Evolutionary conservation across 2,888 invertebrate species (phyloP).

Genomic region (Augochlorella aurata): DNA sequence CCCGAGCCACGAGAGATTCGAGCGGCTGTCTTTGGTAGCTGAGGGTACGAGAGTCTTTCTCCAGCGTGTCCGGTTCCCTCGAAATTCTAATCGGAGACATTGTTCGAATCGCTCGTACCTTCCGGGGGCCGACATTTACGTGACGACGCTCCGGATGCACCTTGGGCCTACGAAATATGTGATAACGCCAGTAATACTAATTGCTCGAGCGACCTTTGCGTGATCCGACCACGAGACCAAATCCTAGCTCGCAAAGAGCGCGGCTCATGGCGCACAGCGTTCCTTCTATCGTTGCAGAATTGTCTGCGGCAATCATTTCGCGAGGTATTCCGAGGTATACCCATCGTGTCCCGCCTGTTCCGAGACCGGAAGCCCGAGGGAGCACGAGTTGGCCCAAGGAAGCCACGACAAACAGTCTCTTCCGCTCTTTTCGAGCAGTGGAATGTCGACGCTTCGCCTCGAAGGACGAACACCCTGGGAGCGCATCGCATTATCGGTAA

Average conservation of each 20-base stretch:
- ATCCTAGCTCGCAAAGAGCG: not conserved
- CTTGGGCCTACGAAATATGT: constrained; percentile 59
- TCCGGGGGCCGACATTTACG: constrained; percentile 41
- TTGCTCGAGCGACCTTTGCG: constrained; percentile 77
- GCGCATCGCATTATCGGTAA: not conserved
- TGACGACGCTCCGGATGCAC: constrained; percentile 44
- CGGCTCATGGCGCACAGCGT: constrained; percentile 19
- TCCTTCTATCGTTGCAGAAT: constrained; percentile 52
- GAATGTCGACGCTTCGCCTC: constrained; percentile 27
- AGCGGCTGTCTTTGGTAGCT: not conserved
- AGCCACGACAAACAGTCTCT: not conserved
- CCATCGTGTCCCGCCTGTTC: not conserved
- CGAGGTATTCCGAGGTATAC: constrained; percentile 46
- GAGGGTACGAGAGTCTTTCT: not conserved
- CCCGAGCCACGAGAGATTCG: not conserved
- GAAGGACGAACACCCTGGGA: too few species aligned
- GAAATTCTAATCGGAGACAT: not conserved
- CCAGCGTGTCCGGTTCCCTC: not conserved
- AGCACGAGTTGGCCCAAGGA: too few species aligned
- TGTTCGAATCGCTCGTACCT: constrained; percentile 8
- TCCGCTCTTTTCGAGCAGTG: constrained; percentile 25
- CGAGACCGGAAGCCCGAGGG: constrained; percentile 12
- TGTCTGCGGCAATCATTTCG: constrained; percentile 57
- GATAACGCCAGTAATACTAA: constrained; percentile 68
- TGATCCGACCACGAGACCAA: constrained; percentile 65